phyloP scores from a whole-genome alignment of 2,888 invertebrate species.

The Cosmia trapezina region DNA sequence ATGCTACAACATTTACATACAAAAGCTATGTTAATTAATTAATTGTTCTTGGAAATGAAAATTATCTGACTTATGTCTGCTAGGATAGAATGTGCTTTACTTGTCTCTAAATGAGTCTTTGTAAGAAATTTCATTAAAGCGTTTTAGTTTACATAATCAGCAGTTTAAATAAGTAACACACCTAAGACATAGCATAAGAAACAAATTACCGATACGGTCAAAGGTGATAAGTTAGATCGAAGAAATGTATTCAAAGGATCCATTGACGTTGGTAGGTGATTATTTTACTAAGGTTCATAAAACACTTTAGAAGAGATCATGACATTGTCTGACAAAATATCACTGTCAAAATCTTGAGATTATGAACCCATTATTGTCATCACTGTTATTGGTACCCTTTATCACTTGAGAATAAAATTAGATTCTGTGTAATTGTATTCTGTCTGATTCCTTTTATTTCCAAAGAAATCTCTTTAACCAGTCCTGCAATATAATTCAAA shows the following conservation, averaged over 20 bases:
- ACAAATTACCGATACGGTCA: background rate
- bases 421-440: no score
- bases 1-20: background rate
- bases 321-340: no score
- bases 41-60: background rate
- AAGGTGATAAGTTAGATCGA: background rate
- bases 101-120: background rate
- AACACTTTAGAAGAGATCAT: no score
- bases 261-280: background rate
- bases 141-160: background rate
- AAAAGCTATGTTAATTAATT: background rate
- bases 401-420: background rate
- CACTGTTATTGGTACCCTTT: background rate
- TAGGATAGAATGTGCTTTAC: background rate
- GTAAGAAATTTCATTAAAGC: background rate
- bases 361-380: no score
- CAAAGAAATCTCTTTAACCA: background rate
- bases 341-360: no score
- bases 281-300: background rate
- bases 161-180: background rate
- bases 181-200: background rate
- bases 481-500: background rate
- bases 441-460: constrained; percentile 1
- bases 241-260: background rate
- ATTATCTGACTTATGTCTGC: background rate